Evolutionary conservation across 2,113 vertebrate species (phyloP).

Genomic region (Chitala chitala): DNA sequence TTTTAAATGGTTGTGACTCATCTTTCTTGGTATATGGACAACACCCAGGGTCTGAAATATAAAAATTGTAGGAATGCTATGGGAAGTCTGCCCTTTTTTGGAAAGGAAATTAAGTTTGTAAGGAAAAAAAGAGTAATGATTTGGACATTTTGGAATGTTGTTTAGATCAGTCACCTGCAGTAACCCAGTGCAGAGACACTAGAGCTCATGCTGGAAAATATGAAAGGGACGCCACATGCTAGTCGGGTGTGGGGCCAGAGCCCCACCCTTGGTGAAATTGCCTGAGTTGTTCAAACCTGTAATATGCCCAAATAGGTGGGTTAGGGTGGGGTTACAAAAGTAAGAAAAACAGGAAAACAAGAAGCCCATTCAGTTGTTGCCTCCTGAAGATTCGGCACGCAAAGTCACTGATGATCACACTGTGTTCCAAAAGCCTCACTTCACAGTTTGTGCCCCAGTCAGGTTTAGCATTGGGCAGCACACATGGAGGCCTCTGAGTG

Average conservation of each 20-base stretch:
- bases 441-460: neutral
- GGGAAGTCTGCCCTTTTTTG: too few species aligned
- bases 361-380: slow-evolving; percentile 39
- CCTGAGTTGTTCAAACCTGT: slow-evolving; percentile 35
- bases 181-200: neutral
- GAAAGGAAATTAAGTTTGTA: neutral
- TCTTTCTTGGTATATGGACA: neutral
- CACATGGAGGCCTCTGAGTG: slow-evolving; percentile 7
- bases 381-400: slow-evolving; percentile 35
- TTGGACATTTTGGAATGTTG: neutral
- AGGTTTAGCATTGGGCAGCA: slow-evolving; percentile 22
- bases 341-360: slow-evolving; percentile 36
- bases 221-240: neutral
- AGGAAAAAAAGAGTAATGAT: neutral
- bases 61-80: neutral
- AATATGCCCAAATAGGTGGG: neutral
- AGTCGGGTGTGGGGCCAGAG: neutral
- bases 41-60: neutral
- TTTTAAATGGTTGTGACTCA: neutral
- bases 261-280: slow-evolving; percentile 17
- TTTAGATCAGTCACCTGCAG: slow-evolving; percentile 7
- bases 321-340: slow-evolving; percentile 22
- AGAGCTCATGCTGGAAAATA: slow-evolving; percentile 2
- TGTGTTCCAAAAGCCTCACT: slow-evolving; percentile 15
- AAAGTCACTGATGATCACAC: slow-evolving; percentile 24